Evolutionary conservation across 2,797 vertebrate genomes (phyloP).

Genomic region (Pachyuromys duprasi): DNA sequence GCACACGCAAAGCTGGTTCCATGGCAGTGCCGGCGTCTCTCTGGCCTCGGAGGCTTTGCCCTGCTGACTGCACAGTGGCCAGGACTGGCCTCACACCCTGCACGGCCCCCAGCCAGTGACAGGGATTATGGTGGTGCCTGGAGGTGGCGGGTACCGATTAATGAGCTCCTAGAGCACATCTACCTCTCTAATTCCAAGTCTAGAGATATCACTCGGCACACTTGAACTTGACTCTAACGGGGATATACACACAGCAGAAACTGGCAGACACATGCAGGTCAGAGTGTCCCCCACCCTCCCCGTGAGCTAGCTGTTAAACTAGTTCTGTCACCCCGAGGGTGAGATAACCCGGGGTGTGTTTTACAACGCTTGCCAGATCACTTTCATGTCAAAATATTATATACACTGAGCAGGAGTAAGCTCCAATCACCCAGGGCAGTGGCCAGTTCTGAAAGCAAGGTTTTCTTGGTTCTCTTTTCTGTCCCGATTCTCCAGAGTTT

Average conservation of each 20-base stretch:
- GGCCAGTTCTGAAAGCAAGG: not conserved
- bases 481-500: not conserved
- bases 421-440: not conserved
- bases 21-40: not conserved
- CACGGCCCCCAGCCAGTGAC: not conserved
- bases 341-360: not conserved
- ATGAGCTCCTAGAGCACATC: not conserved
- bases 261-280: not conserved
- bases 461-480: not conserved
- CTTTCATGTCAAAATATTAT: not conserved
- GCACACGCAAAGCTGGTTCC: not conserved
- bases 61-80: not conserved
- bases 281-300: not conserved
- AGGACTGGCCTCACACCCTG: not conserved
- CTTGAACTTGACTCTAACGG: not conserved
- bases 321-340: not conserved
- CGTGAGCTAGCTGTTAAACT: constrained; percentile 29
- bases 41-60: not conserved
- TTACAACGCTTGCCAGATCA: not conserved
- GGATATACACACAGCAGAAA: not conserved
- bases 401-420: not conserved
- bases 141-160: not conserved
- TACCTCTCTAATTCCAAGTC: not conserved
- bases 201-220: not conserved
- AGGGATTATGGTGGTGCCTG: no score